These are phyloP conservation scores for Macrosoma leucophasiata DNA, from an alignment of 2,888 invertebrate species.

Conservation along the genomic window DNA sequence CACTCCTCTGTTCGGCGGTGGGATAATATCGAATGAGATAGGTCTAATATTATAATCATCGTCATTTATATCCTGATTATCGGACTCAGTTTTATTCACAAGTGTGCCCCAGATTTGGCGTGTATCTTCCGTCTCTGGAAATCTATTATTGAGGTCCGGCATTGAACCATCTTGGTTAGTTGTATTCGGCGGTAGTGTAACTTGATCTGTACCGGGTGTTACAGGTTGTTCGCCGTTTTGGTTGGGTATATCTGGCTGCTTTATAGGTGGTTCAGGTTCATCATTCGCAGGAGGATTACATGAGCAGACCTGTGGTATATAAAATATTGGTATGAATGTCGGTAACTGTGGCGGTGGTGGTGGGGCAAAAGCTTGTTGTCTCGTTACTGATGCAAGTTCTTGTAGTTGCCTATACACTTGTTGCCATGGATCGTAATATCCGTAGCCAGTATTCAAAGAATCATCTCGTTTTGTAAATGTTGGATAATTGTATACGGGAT, in stretches of 20 bases:
- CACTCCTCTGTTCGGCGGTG: constrained; percentile 27
- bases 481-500: constrained; percentile 10
- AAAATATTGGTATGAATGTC: constrained; percentile 21
- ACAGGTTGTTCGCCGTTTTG: no score
- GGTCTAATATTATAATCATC: constrained; percentile 44
- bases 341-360: constrained; percentile 13
- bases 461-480: constrained; percentile 24
- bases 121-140: constrained; percentile 44
- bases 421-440: constrained; percentile 22
- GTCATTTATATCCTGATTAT: constrained; percentile 33
- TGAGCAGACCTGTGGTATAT: constrained; percentile 19
- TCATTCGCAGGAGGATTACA: constrained; percentile 14
- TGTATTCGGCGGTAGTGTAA: constrained; percentile 4
- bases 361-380: constrained; percentile 17
- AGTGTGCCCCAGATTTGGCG: constrained; percentile 49
- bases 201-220: no score
- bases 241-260: no score
- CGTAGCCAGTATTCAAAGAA: constrained; percentile 21
- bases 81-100: constrained; percentile 35
- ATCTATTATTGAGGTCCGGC: constrained; percentile 35
- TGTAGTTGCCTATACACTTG: constrained; percentile 26
- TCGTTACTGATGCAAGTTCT: constrained; percentile 21
- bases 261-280: constrained; percentile 5
- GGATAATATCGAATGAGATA: constrained; percentile 46
- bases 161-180: constrained; percentile 6